Evolutionary conservation across 1,140 invertebrate genomes (phyloP).

Genomic region (Drosophila varians): DNA sequence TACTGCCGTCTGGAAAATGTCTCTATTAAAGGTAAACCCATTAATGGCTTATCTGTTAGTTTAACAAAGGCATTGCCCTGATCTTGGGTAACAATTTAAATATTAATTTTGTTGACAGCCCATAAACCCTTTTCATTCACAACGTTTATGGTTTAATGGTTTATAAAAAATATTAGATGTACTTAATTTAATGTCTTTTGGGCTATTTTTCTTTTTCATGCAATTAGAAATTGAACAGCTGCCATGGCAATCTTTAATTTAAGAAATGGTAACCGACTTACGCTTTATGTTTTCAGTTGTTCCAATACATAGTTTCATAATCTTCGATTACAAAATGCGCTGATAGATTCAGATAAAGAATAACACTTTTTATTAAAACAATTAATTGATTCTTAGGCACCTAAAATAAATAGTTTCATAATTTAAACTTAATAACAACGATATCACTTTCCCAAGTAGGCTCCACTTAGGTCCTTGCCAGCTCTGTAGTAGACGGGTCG

Average conservation of each 20-base stretch:
- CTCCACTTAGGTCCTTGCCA: slow-evolving; percentile 9
- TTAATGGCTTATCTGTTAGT: slow-evolving; percentile 8
- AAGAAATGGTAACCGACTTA: background rate
- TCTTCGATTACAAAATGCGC: background rate
- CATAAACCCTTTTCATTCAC: background rate
- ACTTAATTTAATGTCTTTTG: background rate
- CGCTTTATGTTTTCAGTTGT: background rate
- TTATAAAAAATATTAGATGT: background rate
- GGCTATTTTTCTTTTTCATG: background rate
- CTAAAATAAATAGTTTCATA: slow-evolving; percentile 36
- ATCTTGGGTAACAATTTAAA: slow-evolving; percentile 13
- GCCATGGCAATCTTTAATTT: background rate
- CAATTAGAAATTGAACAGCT: background rate
- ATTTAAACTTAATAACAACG: background rate
- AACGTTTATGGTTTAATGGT: background rate
- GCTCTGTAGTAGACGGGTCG: slow-evolving; percentile 85
- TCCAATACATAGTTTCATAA: background rate
- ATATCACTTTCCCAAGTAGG: slow-evolving; percentile 27
- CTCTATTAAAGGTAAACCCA: slow-evolving; percentile 12
- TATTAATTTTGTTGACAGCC: background rate
- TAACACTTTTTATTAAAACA: background rate
- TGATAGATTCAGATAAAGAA: background rate
- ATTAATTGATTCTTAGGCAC: background rate
- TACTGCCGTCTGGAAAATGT: slow-evolving; percentile 1
- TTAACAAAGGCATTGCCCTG: slow-evolving; percentile 1